A percentile compares a stretch with the other conserved stretches of the same genome.
Conservation (phyloP, 2,888 invertebrate species). For the Lottia scabra region DNA sequence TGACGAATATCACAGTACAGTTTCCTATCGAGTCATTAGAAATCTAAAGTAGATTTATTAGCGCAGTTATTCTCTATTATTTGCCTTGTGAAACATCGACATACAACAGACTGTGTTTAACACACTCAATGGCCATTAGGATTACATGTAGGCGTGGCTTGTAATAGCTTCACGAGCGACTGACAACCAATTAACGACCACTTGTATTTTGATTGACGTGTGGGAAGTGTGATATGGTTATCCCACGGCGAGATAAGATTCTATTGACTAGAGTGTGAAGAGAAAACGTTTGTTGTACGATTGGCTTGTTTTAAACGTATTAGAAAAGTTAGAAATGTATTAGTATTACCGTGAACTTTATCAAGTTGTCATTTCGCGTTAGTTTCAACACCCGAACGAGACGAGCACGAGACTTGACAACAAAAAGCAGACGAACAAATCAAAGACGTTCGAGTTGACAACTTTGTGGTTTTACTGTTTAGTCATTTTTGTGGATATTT, state of each 20-base stretch:
- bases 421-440: background rate
- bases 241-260: background rate
- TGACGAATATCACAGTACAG: slow-evolving; percentile 4
- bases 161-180: background rate
- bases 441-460: background rate
- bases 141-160: background rate
- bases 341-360: background rate
- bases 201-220: background rate
- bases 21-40: slow-evolving; percentile 4
- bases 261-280: background rate
- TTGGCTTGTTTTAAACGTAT: background rate
- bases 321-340: background rate
- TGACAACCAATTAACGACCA: background rate
- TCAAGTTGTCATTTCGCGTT: background rate
- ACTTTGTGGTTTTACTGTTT: background rate
- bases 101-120: slow-evolving; percentile 1
- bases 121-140: background rate
- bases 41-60: slow-evolving; percentile 3
- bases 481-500: background rate
- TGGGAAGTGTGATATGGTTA: background rate
- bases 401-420: background rate
- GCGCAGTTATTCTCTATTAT: background rate
- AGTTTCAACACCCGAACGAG: slow-evolving; percentile 3
- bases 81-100: background rate
- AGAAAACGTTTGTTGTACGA: background rate